These are phyloP conservation scores for Eubasilissa regina DNA, from an alignment of 1,140 invertebrate species.

Conservation along the genomic window DNA sequence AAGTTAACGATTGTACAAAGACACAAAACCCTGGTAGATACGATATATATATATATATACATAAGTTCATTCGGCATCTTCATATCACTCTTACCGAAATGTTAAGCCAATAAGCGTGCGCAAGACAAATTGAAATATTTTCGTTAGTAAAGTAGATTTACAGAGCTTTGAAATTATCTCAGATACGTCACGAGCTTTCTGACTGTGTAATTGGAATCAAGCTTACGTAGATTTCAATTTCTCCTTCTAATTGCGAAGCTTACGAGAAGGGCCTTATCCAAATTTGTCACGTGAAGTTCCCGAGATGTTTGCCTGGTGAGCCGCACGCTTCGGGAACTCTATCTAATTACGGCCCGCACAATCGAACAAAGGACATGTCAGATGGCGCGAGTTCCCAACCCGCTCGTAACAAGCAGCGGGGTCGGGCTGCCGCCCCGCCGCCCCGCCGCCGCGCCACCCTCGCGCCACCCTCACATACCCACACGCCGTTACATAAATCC, in stretches of 20 bases:
- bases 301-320: constrained; percentile 26
- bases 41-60: too few relatives aligned
- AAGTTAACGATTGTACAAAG: too few relatives aligned
- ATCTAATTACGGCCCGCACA: constrained; percentile 57
- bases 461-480: constrained; percentile 51
- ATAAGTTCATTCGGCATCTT: too few relatives aligned
- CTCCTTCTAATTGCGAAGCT: constrained; percentile 35
- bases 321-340: constrained; percentile 48
- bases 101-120: too few relatives aligned
- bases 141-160: too few relatives aligned
- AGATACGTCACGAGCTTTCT: not conserved
- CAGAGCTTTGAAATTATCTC: not conserved
- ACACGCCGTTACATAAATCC: constrained; percentile 58
- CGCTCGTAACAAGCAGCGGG: constrained; percentile 55
- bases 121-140: too few relatives aligned
- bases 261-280: not conserved
- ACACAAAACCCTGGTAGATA: too few relatives aligned
- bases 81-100: too few relatives aligned
- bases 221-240: constrained; percentile 33
- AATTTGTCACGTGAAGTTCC: constrained; percentile 38
- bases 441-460: constrained; percentile 23
- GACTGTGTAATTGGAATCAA: constrained; percentile 23
- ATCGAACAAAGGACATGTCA: constrained; percentile 61
- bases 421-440: constrained; percentile 39
- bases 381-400: constrained; percentile 50